phyloP scores from a whole-genome alignment of 2,113 vertebrate species.

The Lucifuga dentata region DNA sequence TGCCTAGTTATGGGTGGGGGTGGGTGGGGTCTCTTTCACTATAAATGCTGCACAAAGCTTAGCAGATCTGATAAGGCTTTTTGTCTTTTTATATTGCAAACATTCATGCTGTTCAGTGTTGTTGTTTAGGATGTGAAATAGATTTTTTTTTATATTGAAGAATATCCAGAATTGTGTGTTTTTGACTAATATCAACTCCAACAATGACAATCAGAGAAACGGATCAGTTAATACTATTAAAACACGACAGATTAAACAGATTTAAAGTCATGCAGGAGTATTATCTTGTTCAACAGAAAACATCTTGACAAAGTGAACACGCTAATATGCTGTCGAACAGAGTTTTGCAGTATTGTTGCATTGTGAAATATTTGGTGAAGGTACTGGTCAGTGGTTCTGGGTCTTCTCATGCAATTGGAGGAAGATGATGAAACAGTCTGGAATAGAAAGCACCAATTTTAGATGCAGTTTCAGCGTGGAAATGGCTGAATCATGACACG shows the following conservation, averaged over 20 bases:
- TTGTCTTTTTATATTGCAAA: constrained; percentile 1
- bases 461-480: constrained; percentile 65
- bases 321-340: not conserved
- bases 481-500: constrained; percentile 64
- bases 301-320: not conserved
- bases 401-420: constrained; percentile 17
- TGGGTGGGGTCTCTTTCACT: not conserved
- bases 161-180: not conserved
- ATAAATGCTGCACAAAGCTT: constrained; percentile 1
- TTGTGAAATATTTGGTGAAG: constrained; percentile 27
- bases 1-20: constrained; percentile 10
- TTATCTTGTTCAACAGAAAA: constrained; percentile 1
- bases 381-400: constrained; percentile 15
- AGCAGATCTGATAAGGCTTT: constrained; percentile 21
- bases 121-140: constrained; percentile 7
- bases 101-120: not conserved
- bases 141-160: not conserved
- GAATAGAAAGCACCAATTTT: constrained; percentile 64
- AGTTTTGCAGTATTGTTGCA: not conserved
- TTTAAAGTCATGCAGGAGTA: too few relatives aligned
- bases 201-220: too few relatives aligned
- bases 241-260: too few relatives aligned
- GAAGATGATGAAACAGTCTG: constrained; percentile 55
- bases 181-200: too few relatives aligned
- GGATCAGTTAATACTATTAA: too few relatives aligned